Conservation (phyloP, 2,113 vertebrate species). For the Lynx canadensis region DNA sequence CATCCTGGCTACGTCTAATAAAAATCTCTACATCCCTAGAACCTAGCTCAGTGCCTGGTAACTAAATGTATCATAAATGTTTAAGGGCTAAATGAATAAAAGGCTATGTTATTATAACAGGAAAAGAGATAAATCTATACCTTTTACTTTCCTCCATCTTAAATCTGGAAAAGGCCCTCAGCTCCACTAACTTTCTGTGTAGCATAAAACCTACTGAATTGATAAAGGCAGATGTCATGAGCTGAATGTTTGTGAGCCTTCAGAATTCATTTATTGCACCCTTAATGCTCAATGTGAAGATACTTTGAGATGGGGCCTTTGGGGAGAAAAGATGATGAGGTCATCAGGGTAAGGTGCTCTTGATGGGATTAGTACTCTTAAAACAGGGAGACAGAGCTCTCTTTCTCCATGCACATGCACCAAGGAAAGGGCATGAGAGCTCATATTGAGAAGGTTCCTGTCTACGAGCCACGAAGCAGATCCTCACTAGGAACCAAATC, state of each 20-base stretch:
- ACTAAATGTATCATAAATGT: not conserved
- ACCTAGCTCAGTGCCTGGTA: not conserved
- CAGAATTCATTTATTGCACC: not conserved
- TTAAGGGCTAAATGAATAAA: not conserved
- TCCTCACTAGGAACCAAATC: not conserved
- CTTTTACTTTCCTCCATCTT: not conserved
- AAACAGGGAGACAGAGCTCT: not conserved
- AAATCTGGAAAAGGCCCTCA: slow-evolving; percentile 5
- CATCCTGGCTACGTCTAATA: not conserved
- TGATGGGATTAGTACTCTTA: not conserved
- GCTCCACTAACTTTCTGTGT: not conserved
- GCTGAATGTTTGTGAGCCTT: not conserved
- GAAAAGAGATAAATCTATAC: not conserved
- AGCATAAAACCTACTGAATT: not conserved
- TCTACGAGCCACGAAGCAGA: not conserved
- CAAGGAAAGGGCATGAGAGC: not conserved
- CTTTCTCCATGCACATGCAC: not conserved
- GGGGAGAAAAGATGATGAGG: not conserved
- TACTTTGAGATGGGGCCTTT: not conserved
- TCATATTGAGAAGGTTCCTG: not conserved
- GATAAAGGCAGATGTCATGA: not conserved
- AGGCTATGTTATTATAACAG: not conserved
- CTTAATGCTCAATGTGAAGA: not conserved
- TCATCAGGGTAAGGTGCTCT: not conserved
- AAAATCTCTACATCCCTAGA: not conserved